Conservation (phyloP, 2,888 invertebrate genomes). For the Timema podura region DNA sequence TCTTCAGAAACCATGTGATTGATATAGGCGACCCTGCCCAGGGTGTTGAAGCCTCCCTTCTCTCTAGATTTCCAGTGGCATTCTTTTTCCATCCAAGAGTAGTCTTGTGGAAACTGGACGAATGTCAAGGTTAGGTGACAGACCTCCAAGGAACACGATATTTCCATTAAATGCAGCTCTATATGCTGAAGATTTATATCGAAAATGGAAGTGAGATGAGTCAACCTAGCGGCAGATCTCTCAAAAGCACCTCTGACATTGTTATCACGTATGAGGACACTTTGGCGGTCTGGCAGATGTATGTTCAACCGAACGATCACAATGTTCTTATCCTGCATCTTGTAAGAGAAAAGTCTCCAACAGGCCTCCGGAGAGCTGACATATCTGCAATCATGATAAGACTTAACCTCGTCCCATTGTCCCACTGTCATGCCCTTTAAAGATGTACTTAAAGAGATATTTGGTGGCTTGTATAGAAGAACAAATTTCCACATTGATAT, state of each 20-base stretch:
- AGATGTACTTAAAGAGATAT: not conserved
- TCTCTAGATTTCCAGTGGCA: too few species aligned
- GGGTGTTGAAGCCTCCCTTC: too few species aligned
- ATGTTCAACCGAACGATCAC: not conserved
- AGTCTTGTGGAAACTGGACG: too few species aligned
- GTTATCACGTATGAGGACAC: not conserved
- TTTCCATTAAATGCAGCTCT: too few species aligned
- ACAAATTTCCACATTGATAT: slow-evolving; percentile 41
- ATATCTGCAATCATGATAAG: not conserved
- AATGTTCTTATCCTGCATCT: not conserved
- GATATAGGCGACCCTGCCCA: too few species aligned
- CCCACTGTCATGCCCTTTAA: not conserved
- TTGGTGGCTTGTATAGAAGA: not conserved
- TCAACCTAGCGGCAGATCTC: not conserved
- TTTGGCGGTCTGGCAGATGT: not conserved
- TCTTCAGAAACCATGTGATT: too few species aligned
- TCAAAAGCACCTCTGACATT: not conserved
- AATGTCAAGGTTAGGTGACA: too few species aligned
- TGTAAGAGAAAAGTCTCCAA: too few species aligned
- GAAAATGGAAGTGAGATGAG: too few species aligned
- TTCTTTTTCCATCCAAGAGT: too few species aligned
- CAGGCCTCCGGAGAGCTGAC: not conserved
- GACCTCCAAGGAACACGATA: too few species aligned
- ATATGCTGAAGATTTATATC: too few species aligned
- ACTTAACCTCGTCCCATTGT: not conserved